Percentiles rank a stretch among this genome's conserved stretches.
phyloP scores from a whole-genome alignment of 2,797 vertebrate species.

The Sebastes steindachneri region DNA sequence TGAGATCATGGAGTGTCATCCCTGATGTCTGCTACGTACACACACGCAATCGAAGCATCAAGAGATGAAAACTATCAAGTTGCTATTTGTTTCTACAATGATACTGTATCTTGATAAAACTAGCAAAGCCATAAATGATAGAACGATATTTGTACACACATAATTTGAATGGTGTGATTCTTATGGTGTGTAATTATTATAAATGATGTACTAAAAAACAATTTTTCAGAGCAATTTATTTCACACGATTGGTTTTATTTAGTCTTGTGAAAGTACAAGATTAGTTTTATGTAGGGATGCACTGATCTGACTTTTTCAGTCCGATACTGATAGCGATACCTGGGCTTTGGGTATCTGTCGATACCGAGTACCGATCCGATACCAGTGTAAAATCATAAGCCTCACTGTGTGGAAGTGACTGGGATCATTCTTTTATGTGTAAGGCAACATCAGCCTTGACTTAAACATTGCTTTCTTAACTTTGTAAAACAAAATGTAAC shows the following conservation, averaged over 20 bases:
- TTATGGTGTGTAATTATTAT: neutral
- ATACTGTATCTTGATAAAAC: neutral
- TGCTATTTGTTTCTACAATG: neutral
- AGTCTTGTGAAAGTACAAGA: neutral
- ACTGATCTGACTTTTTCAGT: too few relatives aligned
- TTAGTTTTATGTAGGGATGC: neutral
- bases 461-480: too few relatives aligned
- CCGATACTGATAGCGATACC: too few relatives aligned
- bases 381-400: too few relatives aligned
- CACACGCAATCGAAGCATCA: neutral
- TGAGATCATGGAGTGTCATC: slow-evolving; percentile 48
- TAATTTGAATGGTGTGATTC: neutral
- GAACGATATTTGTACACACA: neutral
- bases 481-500: too few relatives aligned
- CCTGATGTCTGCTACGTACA: slow-evolving; percentile 44
- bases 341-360: too few relatives aligned
- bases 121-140: neutral
- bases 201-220: neutral
- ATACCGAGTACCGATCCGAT: too few relatives aligned
- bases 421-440: too few relatives aligned
- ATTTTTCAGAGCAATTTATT: neutral
- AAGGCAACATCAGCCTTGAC: too few relatives aligned
- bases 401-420: too few relatives aligned
- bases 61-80: neutral
- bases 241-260: neutral